Evolutionary conservation across 2,113 vertebrate species (phyloP).

Genomic region (Oncorhynchus masou): DNA sequence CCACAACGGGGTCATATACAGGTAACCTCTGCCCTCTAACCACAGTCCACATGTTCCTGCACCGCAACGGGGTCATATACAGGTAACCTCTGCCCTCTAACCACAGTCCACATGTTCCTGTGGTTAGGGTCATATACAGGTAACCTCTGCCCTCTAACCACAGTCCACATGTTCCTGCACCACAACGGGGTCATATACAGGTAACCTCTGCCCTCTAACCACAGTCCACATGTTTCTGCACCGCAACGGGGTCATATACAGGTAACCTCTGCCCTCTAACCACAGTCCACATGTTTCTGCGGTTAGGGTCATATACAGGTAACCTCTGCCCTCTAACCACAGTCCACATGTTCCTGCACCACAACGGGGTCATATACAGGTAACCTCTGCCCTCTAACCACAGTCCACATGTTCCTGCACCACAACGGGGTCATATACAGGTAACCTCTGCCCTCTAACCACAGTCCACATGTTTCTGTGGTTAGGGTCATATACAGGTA

Average conservation of each 20-base stretch:
- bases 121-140: slow-evolving; percentile 98
- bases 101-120: slow-evolving; percentile 76
- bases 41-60: too few relatives aligned
- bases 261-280: slow-evolving; percentile 65
- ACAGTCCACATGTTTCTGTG: slow-evolving; percentile 84
- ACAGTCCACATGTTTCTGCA: slow-evolving; percentile 98
- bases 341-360: slow-evolving; percentile 97
- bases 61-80: too few relatives aligned
- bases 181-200: slow-evolving; percentile 98
- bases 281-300: slow-evolving; percentile 84
- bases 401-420: slow-evolving; percentile 97
- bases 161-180: slow-evolving; percentile 97
- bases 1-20: too few relatives aligned
- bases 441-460: slow-evolving; percentile 56
- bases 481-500: slow-evolving; percentile 99
- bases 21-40: too few relatives aligned
- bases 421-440: slow-evolving; percentile 98
- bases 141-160: slow-evolving; percentile 71
- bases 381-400: slow-evolving; percentile 71
- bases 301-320: slow-evolving; percentile 99
- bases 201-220: slow-evolving; percentile 71
- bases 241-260: slow-evolving; percentile 97
- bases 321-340: slow-evolving; percentile 70
- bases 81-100: slow-evolving; percentile 51
- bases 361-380: slow-evolving; percentile 98